These are phyloP conservation scores for Pelagia noctiluca DNA, from an alignment of 30 jellyfish, hydroid and myxozoan species.

Conservation along the genomic window DNA sequence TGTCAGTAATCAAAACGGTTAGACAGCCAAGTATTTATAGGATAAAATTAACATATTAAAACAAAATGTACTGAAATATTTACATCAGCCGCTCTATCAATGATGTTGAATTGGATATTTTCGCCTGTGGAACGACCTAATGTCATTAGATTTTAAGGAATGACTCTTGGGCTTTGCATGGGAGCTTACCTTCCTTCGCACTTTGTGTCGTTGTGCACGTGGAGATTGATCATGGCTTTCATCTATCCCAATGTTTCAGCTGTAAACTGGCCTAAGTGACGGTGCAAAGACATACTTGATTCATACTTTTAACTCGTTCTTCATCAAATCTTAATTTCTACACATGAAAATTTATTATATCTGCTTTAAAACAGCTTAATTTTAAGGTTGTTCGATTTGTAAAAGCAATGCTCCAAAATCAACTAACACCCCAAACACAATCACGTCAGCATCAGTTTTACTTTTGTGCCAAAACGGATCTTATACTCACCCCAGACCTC, in stretches of 20 bases:
- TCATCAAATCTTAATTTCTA: slow-evolving; percentile 18
- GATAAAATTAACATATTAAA: no score
- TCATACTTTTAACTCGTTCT: slow-evolving; percentile 26
- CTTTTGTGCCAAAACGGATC: slow-evolving; percentile 17
- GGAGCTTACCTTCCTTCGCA: slow-evolving; percentile 24
- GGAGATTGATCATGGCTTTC: slow-evolving; percentile 43
- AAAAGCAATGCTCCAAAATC: slow-evolving; percentile 11
- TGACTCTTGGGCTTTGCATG: no score
- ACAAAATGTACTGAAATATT: no score
- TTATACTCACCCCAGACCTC: slow-evolving; percentile 34
- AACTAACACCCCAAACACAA: slow-evolving; percentile 8
- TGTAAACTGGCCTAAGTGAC: slow-evolving; percentile 36
- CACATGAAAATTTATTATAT: slow-evolving; percentile 7
- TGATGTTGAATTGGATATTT: no score
- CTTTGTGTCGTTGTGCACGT: slow-evolving; percentile 11
- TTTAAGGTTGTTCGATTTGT: slow-evolving; percentile 31
- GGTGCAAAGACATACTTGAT: slow-evolving; percentile 26
- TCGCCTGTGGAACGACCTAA: no score
- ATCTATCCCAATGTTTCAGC: slow-evolving; percentile 31
- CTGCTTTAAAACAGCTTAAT: slow-evolving; percentile 22
- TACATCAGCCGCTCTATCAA: no score
- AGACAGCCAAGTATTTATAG: no score
- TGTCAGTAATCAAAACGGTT: no score
- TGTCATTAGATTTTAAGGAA: no score
- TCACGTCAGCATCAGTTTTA: slow-evolving; percentile 33